Evolutionary conservation across 2,113 vertebrate genomes (phyloP).

Genomic region (Corythornis madagascariensis): DNA sequence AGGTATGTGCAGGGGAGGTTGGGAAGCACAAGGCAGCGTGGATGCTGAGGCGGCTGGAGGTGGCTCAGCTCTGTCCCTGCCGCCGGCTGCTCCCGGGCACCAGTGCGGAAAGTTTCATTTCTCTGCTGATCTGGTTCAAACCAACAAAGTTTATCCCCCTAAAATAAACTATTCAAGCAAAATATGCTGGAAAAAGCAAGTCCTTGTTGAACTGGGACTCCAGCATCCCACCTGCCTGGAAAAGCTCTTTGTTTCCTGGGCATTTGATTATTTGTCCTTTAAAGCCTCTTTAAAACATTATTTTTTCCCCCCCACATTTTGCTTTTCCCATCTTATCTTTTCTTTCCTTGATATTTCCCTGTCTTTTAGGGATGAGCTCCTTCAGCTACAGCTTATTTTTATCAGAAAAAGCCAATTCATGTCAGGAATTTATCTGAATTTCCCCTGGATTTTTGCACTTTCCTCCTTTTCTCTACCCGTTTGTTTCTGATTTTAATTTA

Average conservation of each 20-base stretch:
- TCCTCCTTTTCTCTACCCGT: background rate
- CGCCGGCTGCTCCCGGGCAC: background rate
- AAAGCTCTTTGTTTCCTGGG: conserved; percentile 35
- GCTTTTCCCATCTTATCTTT: conserved; percentile 5
- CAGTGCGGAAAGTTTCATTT: background rate
- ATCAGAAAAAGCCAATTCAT: conserved; percentile 11
- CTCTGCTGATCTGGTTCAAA: background rate
- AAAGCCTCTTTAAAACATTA: background rate
- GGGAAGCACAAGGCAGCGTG: background rate
- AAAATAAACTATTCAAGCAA: background rate
- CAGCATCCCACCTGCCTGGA: conserved; percentile 14
- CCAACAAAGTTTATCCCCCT: background rate
- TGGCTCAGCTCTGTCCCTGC: background rate
- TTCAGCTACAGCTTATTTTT: background rate
- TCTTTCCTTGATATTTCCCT: background rate
- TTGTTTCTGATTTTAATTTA: conserved; percentile 39
- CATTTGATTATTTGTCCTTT: background rate
- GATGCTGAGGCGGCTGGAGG: background rate
- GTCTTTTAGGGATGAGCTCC: background rate
- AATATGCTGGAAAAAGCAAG: background rate
- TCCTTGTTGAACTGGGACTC: background rate
- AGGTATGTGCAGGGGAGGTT: background rate
- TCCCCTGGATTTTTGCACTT: background rate
- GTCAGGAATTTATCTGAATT: conserved; percentile 6
- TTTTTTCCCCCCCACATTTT: background rate